These are phyloP conservation scores for Cerastis leucographa DNA, from an alignment of 2,888 invertebrate species.

Conservation along the genomic window DNA sequence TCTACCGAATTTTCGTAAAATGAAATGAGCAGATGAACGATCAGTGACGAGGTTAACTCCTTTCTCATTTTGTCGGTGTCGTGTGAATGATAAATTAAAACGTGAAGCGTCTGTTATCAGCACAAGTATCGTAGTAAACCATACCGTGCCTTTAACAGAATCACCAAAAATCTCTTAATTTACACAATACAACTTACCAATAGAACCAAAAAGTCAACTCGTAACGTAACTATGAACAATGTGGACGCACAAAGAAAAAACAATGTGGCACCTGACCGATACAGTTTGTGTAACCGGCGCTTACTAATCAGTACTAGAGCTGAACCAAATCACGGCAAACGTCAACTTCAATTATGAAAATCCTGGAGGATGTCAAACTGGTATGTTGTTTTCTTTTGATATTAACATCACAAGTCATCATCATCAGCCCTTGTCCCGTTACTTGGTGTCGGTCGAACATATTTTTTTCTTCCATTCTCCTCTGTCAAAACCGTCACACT, in stretches of 20 bases:
- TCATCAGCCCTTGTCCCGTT: too few species aligned
- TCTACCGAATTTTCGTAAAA: background rate
- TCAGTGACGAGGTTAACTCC: background rate
- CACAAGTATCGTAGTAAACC: background rate
- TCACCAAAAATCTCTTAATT: background rate
- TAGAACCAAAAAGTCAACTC: constrained; percentile 13
- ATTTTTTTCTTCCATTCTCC: too few species aligned
- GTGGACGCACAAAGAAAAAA: constrained; percentile 22
- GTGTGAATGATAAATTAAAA: background rate
- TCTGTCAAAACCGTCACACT: too few species aligned
- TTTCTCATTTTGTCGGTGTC: background rate
- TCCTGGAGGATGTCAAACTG: constrained; percentile 45
- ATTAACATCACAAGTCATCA: background rate
- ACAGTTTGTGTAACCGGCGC: constrained; percentile 18
- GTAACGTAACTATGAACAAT: constrained; percentile 54
- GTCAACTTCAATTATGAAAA: constrained; percentile 49
- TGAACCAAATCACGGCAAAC: background rate
- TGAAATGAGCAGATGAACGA: background rate
- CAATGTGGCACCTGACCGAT: constrained; percentile 39
- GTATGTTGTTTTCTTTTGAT: constrained; percentile 30
- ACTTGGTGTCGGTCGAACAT: too few species aligned
- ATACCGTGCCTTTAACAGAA: background rate
- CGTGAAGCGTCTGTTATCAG: background rate
- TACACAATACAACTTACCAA: constrained; percentile 45
- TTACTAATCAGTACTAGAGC: constrained; percentile 18